A percentile compares a stretch with the other conserved stretches of the same genome.
These are phyloP conservation scores for Schrankia costaestrigalis DNA, from an alignment of 2,888 invertebrate species.

Conservation along the genomic window DNA sequence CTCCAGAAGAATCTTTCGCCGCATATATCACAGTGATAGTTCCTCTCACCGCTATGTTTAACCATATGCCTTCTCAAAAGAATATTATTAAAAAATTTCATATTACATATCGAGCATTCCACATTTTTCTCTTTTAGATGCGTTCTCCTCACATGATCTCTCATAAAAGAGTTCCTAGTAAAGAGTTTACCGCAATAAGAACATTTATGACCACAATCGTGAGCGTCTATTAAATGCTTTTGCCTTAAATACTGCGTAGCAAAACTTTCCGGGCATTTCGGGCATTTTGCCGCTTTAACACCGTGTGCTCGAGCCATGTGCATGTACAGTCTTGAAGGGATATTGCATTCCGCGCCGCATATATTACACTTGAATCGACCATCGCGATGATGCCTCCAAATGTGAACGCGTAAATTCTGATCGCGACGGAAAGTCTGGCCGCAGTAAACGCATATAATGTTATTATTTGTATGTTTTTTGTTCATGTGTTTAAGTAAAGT, in stretches of 20 bases:
- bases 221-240: slow-evolving; percentile 78
- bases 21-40: slow-evolving; percentile 82
- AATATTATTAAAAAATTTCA: slow-evolving; percentile 72
- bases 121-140: slow-evolving; percentile 72
- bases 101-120: slow-evolving; percentile 66
- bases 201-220: slow-evolving; percentile 69
- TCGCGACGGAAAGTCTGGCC: slow-evolving; percentile 69
- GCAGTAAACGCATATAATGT: slow-evolving; percentile 72
- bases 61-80: slow-evolving; percentile 67
- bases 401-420: slow-evolving; percentile 68
- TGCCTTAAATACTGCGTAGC: slow-evolving; percentile 75
- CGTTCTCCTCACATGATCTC: slow-evolving; percentile 63
- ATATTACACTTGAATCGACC: slow-evolving; percentile 66
- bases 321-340: slow-evolving; percentile 70
- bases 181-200: slow-evolving; percentile 67
- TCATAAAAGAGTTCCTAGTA: slow-evolving; percentile 64
- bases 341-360: slow-evolving; percentile 66
- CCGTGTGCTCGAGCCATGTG: slow-evolving; percentile 73
- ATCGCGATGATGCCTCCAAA: slow-evolving; percentile 70
- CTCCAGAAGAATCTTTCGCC: slow-evolving; percentile 81
- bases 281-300: slow-evolving; percentile 69
- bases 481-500: slow-evolving; percentile 71
- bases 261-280: slow-evolving; percentile 68
- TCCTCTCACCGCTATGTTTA: slow-evolving; percentile 76
- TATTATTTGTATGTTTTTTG: slow-evolving; percentile 67